Conservation (phyloP, 92 coral and sea anemone species). For the Phenganax stokvisi region DNA sequence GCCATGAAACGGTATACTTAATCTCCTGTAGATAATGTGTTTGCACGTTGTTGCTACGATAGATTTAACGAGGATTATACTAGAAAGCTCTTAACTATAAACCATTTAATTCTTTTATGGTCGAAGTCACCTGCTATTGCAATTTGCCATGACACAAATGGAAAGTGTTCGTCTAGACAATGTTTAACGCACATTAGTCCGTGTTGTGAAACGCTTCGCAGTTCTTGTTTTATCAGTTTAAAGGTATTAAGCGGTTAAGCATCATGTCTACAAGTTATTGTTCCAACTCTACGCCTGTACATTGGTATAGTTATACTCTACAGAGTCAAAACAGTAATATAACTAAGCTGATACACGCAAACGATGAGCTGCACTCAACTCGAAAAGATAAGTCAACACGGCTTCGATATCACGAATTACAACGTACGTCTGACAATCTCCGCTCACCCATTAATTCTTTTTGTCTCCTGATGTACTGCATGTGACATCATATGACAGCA, state of each 20-base stretch:
- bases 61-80: constrained; percentile 13
- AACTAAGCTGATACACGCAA: too few relatives aligned
- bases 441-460: too few relatives aligned
- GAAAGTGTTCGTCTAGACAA: constrained; percentile 1
- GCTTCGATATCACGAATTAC: too few relatives aligned
- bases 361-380: too few relatives aligned
- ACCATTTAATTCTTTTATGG: not conserved
- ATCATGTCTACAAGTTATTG: not conserved
- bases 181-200: not conserved
- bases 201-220: not conserved
- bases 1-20: not conserved
- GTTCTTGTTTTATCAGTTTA: not conserved
- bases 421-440: too few relatives aligned
- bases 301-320: too few relatives aligned
- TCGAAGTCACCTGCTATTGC: not conserved
- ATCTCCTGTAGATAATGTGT: constrained; percentile 1
- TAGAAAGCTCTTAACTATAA: not conserved
- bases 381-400: too few relatives aligned
- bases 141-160: not conserved
- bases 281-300: not conserved
- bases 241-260: not conserved
- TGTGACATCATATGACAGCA: too few relatives aligned
- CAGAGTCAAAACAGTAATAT: too few relatives aligned
- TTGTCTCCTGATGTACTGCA: too few relatives aligned
- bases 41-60: not conserved